Percentiles rank a stretch among this genome's conserved stretches.
Conservation (phyloP, 1,140 invertebrate species). For the Lerema accius region DNA sequence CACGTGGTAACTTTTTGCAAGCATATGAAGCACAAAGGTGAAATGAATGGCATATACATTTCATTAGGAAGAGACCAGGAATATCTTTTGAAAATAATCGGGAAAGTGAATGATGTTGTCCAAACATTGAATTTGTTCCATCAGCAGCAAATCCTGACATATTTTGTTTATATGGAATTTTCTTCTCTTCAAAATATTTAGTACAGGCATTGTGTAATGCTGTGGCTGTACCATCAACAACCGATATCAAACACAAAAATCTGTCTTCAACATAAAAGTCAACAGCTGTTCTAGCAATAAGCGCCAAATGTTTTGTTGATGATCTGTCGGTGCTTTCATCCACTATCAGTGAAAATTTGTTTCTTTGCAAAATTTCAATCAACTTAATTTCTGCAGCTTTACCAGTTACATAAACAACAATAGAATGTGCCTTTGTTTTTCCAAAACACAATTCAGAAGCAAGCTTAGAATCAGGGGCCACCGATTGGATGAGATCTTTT, state of each 20-base stretch:
- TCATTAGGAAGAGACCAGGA: no score
- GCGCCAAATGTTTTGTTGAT: slow-evolving; percentile 48
- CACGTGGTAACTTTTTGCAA: no score
- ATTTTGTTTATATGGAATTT: slow-evolving; percentile 62
- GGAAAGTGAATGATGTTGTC: slow-evolving; percentile 55
- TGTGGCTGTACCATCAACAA: slow-evolving; percentile 49
- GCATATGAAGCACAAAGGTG: no score
- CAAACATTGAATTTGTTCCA: slow-evolving; percentile 63
- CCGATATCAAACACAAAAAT: slow-evolving; percentile 50
- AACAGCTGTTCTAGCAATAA: slow-evolving; percentile 46
- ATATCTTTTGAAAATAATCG: no score
- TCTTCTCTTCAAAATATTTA: slow-evolving; percentile 51
- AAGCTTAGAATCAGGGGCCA: slow-evolving; percentile 35
- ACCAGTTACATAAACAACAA: slow-evolving; percentile 33
- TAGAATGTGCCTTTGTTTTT: slow-evolving; percentile 37
- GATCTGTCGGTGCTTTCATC: slow-evolving; percentile 60
- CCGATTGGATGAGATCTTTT: slow-evolving; percentile 33
- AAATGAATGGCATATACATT: no score
- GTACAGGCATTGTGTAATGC: slow-evolving; percentile 41
- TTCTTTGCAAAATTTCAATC: slow-evolving; percentile 34
- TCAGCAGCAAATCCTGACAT: slow-evolving; percentile 67
- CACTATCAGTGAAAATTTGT: slow-evolving; percentile 54
- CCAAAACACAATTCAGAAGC: slow-evolving; percentile 36
- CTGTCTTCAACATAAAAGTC: slow-evolving; percentile 49
- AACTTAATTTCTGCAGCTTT: slow-evolving; percentile 28